Conservation (phyloP, 2,113 vertebrate species). For the Crypturellus undulatus region DNA sequence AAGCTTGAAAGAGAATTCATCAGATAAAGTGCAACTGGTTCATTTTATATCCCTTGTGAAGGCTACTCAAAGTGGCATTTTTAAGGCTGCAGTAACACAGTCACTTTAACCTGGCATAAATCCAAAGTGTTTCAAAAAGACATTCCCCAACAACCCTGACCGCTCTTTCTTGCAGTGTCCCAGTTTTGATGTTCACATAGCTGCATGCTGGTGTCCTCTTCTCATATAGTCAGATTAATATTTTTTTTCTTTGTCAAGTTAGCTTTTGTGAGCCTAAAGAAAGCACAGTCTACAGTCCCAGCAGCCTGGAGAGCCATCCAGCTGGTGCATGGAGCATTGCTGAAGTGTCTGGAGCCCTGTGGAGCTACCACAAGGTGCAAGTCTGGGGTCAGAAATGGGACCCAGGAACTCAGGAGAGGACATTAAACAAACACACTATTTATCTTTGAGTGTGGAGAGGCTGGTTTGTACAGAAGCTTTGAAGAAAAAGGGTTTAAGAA, state of each 20-base stretch:
- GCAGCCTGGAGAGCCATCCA: neutral
- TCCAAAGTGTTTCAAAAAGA: neutral
- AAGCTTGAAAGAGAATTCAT: neutral
- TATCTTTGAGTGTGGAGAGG: neutral
- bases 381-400: neutral
- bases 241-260: neutral
- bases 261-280: neutral
- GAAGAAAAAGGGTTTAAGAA: neutral
- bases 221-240: neutral
- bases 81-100: neutral
- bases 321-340: rapidly evolving
- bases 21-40: slow-evolving; percentile 19
- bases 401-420: neutral
- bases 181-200: neutral
- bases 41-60: neutral
- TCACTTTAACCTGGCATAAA: neutral
- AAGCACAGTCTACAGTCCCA: neutral
- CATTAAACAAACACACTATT: rapidly evolving
- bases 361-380: neutral
- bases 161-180: neutral
- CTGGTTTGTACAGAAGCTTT: neutral
- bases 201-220: neutral
- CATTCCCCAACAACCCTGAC: neutral
- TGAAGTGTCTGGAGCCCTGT: neutral
- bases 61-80: neutral